phyloP scores from a whole-genome alignment of 2,888 invertebrate genomes.

The Conomelus anceps region DNA sequence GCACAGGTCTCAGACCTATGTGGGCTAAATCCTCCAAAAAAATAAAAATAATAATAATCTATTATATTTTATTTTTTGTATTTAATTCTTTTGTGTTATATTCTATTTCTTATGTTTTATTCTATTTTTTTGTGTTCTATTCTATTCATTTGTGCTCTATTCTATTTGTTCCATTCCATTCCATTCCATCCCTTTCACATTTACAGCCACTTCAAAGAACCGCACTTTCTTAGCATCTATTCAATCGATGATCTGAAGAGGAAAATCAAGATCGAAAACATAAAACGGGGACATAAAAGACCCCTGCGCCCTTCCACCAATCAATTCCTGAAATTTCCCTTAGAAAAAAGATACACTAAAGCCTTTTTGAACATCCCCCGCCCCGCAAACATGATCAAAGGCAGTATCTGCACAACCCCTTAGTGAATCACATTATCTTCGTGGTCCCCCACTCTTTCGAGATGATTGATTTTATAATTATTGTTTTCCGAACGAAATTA shows the following conservation, averaged over 20 bases:
- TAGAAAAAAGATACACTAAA: too few species aligned
- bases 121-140: too few species aligned
- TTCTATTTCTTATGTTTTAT: too few species aligned
- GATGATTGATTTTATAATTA: not conserved
- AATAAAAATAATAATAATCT: too few species aligned
- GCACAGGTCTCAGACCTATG: too few species aligned
- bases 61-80: too few species aligned
- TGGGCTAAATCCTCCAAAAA: too few species aligned
- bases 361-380: not conserved
- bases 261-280: not conserved
- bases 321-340: too few species aligned
- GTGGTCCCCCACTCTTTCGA: not conserved
- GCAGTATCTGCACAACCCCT: not conserved
- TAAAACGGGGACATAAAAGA: not conserved
- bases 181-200: not conserved
- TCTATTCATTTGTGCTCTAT: too few species aligned
- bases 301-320: not conserved
- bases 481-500: not conserved
- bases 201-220: not conserved
- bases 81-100: too few species aligned
- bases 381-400: not conserved
- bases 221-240: not conserved
- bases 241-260: not conserved
- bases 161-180: not conserved
- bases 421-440: not conserved